phyloP scores from a whole-genome alignment of 1,140 invertebrate species.

The Drosophila sp. region DNA sequence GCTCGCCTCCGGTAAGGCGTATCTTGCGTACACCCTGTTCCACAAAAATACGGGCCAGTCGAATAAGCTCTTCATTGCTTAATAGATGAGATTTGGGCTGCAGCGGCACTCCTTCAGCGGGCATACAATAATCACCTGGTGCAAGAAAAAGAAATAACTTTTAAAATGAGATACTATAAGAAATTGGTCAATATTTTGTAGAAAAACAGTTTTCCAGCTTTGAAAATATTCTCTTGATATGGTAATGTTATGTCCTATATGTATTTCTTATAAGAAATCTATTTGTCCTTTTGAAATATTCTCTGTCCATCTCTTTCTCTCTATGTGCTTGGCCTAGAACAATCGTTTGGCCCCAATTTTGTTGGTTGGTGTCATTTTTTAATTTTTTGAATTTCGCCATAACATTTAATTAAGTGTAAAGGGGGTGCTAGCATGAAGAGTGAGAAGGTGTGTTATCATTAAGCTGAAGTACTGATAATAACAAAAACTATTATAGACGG shows the following conservation, averaged over 20 bases:
- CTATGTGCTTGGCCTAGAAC: background rate
- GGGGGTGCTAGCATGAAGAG: slow-evolving; percentile 23
- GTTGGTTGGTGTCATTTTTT: background rate
- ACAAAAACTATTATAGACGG: slow-evolving; percentile 20
- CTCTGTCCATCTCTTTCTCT: too few species aligned
- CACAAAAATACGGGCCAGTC: slow-evolving; percentile 93
- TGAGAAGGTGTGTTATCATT: slow-evolving; percentile 15
- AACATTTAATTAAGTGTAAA: slow-evolving; percentile 45
- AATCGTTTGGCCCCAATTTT: slow-evolving; percentile 3
- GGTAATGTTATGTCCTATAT: too few species aligned
- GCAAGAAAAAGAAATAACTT: slow-evolving; percentile 15
- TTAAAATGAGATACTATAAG: background rate
- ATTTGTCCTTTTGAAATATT: too few species aligned
- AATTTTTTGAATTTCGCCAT: slow-evolving; percentile 56
- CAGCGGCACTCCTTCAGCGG: slow-evolving; percentile 94
- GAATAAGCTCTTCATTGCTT: slow-evolving; percentile 92
- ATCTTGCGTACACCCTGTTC: slow-evolving; percentile 95
- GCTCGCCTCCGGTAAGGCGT: slow-evolving; percentile 98
- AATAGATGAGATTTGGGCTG: slow-evolving; percentile 90
- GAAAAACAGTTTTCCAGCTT: too few species aligned
- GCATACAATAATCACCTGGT: slow-evolving; percentile 97
- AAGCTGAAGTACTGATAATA: slow-evolving; percentile 31
- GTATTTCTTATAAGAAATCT: too few species aligned
- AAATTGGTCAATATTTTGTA: too few species aligned
- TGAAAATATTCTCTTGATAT: too few species aligned